A percentile compares a stretch with the other conserved stretches of the same genome.
Conservation (phyloP, 2,888 invertebrate species). For the Habrosyne pyritoides region DNA sequence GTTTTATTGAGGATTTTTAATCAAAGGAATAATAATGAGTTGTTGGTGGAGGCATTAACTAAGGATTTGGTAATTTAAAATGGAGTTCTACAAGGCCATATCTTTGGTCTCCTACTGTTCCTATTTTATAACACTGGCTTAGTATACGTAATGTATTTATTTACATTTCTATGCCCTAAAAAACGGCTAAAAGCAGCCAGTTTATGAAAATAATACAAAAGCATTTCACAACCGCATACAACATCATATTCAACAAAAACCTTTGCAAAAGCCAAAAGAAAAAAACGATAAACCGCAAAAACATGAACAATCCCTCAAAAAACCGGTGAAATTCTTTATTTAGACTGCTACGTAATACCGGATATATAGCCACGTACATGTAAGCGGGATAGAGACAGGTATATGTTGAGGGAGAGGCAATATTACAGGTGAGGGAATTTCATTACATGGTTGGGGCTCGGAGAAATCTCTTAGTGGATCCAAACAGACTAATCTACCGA, state of each 20-base stretch:
- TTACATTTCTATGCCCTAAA: too few relatives aligned
- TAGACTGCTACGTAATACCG: constrained; percentile 1
- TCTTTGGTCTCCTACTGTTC: neutral
- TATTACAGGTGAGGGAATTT: constrained; percentile 41
- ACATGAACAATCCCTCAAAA: neutral
- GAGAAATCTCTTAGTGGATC: constrained; percentile 7
- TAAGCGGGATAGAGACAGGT: neutral
- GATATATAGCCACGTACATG: neutral
- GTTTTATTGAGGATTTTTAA: neutral
- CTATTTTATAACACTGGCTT: neutral
- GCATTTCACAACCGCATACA: neutral
- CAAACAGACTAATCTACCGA: constrained; percentile 1
- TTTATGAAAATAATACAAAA: too few relatives aligned
- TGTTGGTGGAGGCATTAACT: neutral
- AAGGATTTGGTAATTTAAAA: neutral
- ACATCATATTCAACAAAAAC: neutral
- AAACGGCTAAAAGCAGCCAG: too few relatives aligned
- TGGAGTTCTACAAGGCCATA: neutral
- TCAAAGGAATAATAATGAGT: neutral
- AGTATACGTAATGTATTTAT: neutral
- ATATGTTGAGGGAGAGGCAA: constrained; percentile 15
- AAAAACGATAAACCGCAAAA: neutral
- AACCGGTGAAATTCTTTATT: neutral
- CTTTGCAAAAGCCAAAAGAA: neutral
- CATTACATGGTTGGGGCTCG: constrained; percentile 30